Percentiles rank a stretch among this genome's conserved stretches.
These are phyloP conservation scores for Heptranchias perlo DNA, from an alignment of 2,113 vertebrate genomes.

Conservation along the genomic window DNA sequence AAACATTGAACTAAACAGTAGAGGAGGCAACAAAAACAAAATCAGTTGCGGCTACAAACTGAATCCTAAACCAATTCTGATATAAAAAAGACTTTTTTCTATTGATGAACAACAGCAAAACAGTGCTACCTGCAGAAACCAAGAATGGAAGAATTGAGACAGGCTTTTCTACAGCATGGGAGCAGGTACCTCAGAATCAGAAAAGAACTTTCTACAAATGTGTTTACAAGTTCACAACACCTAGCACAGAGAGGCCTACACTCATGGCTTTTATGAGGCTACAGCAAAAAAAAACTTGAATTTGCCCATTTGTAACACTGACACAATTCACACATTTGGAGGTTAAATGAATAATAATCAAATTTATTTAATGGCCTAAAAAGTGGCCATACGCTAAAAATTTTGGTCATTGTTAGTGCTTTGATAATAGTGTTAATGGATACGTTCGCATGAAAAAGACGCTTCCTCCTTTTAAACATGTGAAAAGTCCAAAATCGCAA, in stretches of 20 bases:
- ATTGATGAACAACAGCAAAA: not conserved
- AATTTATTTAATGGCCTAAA: not conserved
- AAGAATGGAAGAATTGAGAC: not conserved
- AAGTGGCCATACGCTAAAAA: not conserved
- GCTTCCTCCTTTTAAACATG: not conserved
- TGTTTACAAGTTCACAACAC: no score
- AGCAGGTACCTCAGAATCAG: not conserved
- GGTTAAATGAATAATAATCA: not conserved
- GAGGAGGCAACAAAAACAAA: no score
- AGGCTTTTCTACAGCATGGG: not conserved
- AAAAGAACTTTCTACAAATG: no score
- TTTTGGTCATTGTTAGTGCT: not conserved
- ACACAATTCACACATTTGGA: not conserved
- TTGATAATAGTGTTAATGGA: not conserved
- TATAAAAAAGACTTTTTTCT: not conserved
- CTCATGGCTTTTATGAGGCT: no score
- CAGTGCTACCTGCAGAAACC: not conserved
- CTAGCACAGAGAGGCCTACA: no score
- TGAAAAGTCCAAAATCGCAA: not conserved
- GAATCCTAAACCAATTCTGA: no score
- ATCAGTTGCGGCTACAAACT: no score
- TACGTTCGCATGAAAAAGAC: not conserved
- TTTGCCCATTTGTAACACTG: not conserved
- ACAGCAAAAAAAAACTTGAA: no score
- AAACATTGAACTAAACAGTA: no score